phyloP scores from a whole-genome alignment of 1,140 invertebrate species.

The Yoshiicerus persimilis region DNA sequence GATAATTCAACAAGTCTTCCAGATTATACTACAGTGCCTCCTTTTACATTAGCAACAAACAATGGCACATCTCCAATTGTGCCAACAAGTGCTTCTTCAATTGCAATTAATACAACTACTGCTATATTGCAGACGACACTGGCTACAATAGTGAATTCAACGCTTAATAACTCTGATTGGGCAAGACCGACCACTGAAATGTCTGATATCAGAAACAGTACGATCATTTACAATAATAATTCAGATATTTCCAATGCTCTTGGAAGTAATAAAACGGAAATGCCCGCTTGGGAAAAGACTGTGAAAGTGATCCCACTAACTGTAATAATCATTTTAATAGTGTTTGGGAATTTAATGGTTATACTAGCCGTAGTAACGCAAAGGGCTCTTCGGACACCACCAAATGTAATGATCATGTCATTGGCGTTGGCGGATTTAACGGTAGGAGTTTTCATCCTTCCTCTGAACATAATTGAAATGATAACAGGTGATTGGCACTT shows the following conservation, averaged over 20 bases:
- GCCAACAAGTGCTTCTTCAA: background rate
- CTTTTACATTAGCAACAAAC: background rate
- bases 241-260: too few relatives aligned
- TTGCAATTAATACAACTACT: too few relatives aligned
- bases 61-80: background rate
- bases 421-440: slow-evolving; percentile 20
- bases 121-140: too few relatives aligned
- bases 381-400: background rate
- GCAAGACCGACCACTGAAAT: too few relatives aligned
- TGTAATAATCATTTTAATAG: background rate
- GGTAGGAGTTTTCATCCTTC: slow-evolving; percentile 17
- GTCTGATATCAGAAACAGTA: too few relatives aligned
- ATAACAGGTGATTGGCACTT: background rate
- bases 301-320: background rate
- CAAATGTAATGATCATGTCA: slow-evolving; percentile 6
- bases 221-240: too few relatives aligned
- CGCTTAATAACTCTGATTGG: too few relatives aligned
- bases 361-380: background rate
- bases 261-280: too few relatives aligned
- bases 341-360: slow-evolving; percentile 22
- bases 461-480: slow-evolving; percentile 45
- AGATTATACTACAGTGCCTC: background rate
- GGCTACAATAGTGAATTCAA: too few relatives aligned
- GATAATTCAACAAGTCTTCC: background rate
- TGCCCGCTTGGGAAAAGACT: background rate